These are phyloP conservation scores for Colaptes auratus DNA, from an alignment of 2,113 vertebrate species.

Conservation along the genomic window DNA sequence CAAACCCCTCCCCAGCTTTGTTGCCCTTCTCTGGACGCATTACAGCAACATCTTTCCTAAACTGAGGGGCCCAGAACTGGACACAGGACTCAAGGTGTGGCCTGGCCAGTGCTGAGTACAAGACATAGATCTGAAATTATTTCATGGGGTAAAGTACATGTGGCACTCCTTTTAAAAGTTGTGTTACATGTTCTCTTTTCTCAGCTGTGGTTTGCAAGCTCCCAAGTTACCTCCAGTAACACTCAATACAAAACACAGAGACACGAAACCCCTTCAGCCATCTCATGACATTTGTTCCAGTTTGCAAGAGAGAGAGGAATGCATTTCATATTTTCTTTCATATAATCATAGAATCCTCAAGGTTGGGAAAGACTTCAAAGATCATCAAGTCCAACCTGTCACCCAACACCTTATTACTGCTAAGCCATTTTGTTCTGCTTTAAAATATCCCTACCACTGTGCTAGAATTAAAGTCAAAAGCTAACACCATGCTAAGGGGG, in stretches of 20 bases:
- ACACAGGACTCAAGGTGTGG: too few species aligned
- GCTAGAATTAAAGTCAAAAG: constrained; percentile 57
- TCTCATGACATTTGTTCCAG: neutral
- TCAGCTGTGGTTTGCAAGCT: constrained; percentile 8
- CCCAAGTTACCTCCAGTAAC: neutral
- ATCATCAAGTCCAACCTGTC: too few species aligned
- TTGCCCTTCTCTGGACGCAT: too few species aligned
- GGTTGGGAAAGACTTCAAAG: too few species aligned
- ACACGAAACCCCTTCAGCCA: neutral
- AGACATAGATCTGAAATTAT: constrained; percentile 11
- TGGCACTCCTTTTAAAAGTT: constrained; percentile 49
- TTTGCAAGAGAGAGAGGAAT: constrained; percentile 25
- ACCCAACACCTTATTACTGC: too few species aligned
- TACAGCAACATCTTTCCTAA: too few species aligned
- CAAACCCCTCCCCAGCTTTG: too few species aligned
- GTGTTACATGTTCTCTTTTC: neutral
- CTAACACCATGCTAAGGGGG: constrained; percentile 58
- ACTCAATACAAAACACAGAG: neutral
- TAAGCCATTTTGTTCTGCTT: constrained; percentile 35
- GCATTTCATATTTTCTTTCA: constrained; percentile 36
- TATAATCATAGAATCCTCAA: too few species aligned
- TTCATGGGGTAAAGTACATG: constrained; percentile 22
- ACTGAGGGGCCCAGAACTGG: too few species aligned
- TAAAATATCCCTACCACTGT: constrained; percentile 44
- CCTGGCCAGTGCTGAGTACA: neutral